phyloP scores from a whole-genome alignment of 2,797 vertebrate genomes.

The Tokudaia tokunoshimensis region DNA sequence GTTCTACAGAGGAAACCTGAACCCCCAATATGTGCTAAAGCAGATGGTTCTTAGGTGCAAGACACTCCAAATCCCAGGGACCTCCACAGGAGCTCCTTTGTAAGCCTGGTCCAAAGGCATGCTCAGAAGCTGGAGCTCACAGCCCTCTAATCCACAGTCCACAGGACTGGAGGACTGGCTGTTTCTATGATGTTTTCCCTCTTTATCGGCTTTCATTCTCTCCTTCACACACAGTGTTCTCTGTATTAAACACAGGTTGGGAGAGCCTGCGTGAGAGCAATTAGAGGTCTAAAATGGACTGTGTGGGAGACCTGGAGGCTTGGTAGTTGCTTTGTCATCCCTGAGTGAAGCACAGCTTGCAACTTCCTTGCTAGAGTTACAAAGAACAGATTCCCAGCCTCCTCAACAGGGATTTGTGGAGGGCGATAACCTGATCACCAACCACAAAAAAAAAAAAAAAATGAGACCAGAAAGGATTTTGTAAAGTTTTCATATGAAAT shows the following conservation, averaged over 20 bases:
- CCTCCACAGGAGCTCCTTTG: not conserved
- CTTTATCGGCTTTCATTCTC: constrained; percentile 1
- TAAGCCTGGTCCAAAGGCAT: not conserved
- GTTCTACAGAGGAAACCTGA: not conserved
- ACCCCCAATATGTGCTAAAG: not conserved
- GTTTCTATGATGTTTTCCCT: not conserved
- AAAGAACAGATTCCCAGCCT: not conserved
- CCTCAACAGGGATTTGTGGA: not conserved
- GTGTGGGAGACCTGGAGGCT: constrained; percentile 61
- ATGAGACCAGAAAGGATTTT: not conserved
- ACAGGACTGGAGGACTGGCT: not conserved
- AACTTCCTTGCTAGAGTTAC: constrained; percentile 55
- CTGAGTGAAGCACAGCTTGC: constrained; percentile 65
- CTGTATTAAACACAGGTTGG: constrained; percentile 66
- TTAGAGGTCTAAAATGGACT: constrained; percentile 72
- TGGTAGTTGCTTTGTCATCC: constrained; percentile 75
- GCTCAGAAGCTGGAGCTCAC: not conserved
- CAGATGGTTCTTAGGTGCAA: not conserved
- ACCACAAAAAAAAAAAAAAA: not conserved
- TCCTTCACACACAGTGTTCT: constrained; percentile 53
- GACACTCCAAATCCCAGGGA: not conserved
- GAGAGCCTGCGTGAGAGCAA: constrained; percentile 66
- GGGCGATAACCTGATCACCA: not conserved
- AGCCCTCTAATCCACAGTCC: not conserved
- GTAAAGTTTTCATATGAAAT: not conserved